Base-by-base conservation (phyloP, 2,113 vertebrate species). In the Origma solitaria region DNA sequence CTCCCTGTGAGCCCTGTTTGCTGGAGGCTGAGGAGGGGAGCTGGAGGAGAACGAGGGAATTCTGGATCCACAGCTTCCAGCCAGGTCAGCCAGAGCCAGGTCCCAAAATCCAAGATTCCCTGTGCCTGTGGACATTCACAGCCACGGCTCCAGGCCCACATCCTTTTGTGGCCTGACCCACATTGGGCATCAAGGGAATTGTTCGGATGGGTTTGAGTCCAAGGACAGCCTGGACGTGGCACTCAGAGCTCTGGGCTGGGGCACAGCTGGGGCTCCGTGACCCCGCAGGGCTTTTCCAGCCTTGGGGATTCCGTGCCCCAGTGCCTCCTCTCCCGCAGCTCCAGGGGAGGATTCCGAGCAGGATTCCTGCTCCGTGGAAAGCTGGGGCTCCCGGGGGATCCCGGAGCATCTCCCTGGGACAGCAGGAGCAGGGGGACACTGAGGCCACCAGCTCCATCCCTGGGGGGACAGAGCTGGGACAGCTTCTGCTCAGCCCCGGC, bases 111-210 rank as follows among this genome's bases (percentile, higher is more conserved):
- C 25, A 13, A 16, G 15, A 7, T 3, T 5, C 16, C 5, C n/a
- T 1, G 1, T 7, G 23, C 44, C 61, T 13, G 0, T 1, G 76
- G 62, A 20, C 37, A 42, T 2, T 8, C 1, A 0, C 30, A 28
- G 30, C 6, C 49, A 2, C 31, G 2, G 44, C 33, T 38, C 10
- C 20, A 14, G 71, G 4, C 13, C 18, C 72, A 11, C 40, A 5
- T 1, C 62, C 3, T 0, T 6, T 2, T n/a, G 4, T 13, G 60
- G 19, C 31, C 22, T 8, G 56, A 30, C 40, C 28, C 15, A 2
- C 0, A 0, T 1, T 35, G 66, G 35, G 30, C 20, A 11, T 2
- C 4, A 6, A 5, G 15, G 15, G 4, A 1, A 1, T 2, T 2
- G 0, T 35, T 2, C 9, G 33, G 33, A 0, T 13, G 62, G 30